phyloP scores from a whole-genome alignment of 2,888 invertebrate genomes.

The Andrena hattorfiana region DNA sequence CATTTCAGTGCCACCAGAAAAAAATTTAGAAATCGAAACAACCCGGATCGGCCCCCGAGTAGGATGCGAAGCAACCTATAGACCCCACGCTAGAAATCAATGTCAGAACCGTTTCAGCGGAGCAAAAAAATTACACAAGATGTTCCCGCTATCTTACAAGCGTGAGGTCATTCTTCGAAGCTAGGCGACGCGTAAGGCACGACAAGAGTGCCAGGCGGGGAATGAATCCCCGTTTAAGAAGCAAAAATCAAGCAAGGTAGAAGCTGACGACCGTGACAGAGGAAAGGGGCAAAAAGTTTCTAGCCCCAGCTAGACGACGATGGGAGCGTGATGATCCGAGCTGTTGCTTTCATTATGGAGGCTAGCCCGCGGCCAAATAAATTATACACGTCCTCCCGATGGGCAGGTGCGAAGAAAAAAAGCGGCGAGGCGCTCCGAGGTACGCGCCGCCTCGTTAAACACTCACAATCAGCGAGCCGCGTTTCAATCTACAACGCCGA shows the following conservation, averaged over 20 bases:
- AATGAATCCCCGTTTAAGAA: not conserved
- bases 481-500: no score
- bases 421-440: not conserved
- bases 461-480: no score
- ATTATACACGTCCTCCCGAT: conserved; percentile 30
- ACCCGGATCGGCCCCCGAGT: conserved; percentile 12
- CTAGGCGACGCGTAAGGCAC: not conserved
- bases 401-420: conserved; percentile 38
- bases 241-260: conserved; percentile 12
- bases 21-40: conserved; percentile 23
- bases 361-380: conserved; percentile 43
- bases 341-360: conserved; percentile 3
- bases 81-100: conserved; percentile 24
- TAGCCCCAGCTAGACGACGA: conserved; percentile 18
- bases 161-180: not conserved
- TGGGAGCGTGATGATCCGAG: conserved; percentile 16
- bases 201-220: no score
- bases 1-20: not conserved
- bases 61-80: conserved; percentile 10
- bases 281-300: not conserved
- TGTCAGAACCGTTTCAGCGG: conserved; percentile 33
- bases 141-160: not conserved
- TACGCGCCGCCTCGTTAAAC: not conserved
- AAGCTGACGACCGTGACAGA: not conserved
- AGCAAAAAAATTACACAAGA: not conserved